Evolutionary conservation across 1,140 invertebrate genomes (phyloP), one percentile per base, ranked within the genome.

Genomic region (Papilio polytes): DNA sequence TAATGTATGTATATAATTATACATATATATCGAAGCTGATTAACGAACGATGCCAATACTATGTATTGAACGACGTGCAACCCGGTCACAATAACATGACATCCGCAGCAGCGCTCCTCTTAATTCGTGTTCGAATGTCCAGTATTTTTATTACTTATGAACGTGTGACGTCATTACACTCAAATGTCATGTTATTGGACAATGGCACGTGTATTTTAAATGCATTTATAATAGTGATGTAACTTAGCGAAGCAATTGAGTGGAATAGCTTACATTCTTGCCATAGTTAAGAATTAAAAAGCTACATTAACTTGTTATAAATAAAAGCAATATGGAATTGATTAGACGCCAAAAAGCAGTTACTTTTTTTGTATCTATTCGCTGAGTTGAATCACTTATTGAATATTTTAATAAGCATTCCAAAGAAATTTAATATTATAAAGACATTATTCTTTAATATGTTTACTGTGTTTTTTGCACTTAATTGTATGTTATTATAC

Each of bases 391-490:
- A 66, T 78, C 77, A 78, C n/a, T 78, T 31, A 20, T 8, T 44
- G 76, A 80, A 73, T 72, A 80, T 83, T 80, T 81, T 72, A 82
- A 81, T 63, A 84, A 86, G 87, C 89, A 92, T 93, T 92, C 90
- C 90, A 92, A 91, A 91, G 90, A 92, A 87, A 79, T 82, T 86
- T 86, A 74, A 80, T 78, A 78, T 51, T 63, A 63, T 82, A 85
- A 87, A 90, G 88, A 89, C 88, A 89, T 80, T 84, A 88, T 85
- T 81, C 81, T 82, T 53, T 77, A 77, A 78, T 76, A 56, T 77
- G 48, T 85, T 84, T 36, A 76, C 15, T 44, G 77, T 78, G 76
- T 78, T 51, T 77, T 36, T 78, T 31, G 56, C 56, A 78, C 77
- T 78, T 66, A 8, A 41, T 41, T 41, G 36, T 36, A 36, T 36